Conservation (phyloP, 2,888 invertebrate genomes). For the Dryomyza anilis region DNA sequence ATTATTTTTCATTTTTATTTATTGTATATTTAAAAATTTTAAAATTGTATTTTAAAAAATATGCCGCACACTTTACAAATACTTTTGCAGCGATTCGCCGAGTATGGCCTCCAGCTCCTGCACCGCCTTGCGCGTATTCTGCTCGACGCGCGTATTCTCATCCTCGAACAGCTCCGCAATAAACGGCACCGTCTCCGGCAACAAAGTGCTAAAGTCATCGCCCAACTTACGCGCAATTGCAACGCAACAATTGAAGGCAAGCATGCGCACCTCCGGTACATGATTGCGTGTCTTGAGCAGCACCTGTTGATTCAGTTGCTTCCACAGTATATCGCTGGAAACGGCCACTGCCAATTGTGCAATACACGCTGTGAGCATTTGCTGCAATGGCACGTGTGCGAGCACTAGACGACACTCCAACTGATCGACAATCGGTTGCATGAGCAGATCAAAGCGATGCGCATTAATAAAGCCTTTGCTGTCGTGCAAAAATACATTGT, state of each 20-base stretch:
- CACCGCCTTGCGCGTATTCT: constrained; percentile 78
- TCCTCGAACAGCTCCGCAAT: constrained; percentile 92
- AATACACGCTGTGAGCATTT: constrained; percentile 76
- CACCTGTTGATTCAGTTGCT: constrained; percentile 87
- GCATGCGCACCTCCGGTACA: constrained; percentile 74
- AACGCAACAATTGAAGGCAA: constrained; percentile 74
- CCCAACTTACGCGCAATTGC: constrained; percentile 83
- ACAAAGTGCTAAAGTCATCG: constrained; percentile 83
- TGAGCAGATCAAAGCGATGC: constrained; percentile 81
- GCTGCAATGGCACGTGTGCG: constrained; percentile 64
- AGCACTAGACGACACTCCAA: constrained; percentile 74
- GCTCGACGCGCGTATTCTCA: constrained; percentile 81
- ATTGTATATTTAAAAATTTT: neutral
- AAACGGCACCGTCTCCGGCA: constrained; percentile 94
- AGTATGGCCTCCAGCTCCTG: constrained; percentile 83
- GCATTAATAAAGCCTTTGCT: constrained; percentile 83
- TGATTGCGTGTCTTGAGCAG: constrained; percentile 83
- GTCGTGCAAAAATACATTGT: constrained; percentile 80
- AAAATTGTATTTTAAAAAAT: neutral
- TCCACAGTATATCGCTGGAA: constrained; percentile 87
- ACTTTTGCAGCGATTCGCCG: constrained; percentile 89
- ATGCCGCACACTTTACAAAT: constrained; percentile 66
- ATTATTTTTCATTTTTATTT: neutral
- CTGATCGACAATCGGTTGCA: constrained; percentile 89
- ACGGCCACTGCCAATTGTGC: constrained; percentile 82